Conservation (phyloP, 1,140 invertebrate genomes). For the Pantala flavescens region DNA sequence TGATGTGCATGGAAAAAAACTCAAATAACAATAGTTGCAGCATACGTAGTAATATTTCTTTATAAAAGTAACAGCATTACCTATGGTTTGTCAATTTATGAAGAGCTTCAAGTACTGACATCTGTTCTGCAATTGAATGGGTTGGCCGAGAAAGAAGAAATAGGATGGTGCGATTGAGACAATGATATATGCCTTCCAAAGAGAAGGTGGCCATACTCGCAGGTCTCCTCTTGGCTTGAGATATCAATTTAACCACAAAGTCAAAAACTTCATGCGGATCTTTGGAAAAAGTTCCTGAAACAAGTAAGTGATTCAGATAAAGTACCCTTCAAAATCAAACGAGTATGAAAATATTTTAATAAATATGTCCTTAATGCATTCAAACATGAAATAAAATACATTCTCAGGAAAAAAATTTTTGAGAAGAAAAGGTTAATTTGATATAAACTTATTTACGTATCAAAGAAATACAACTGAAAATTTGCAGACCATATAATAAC, state of each 20-base stretch:
- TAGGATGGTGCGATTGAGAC: conserved; percentile 86
- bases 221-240: conserved; percentile 71
- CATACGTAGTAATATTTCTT: conserved; percentile 18
- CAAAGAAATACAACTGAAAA: too few relatives aligned
- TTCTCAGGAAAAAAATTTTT: too few relatives aligned
- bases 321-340: too few relatives aligned
- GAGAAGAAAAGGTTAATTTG: too few relatives aligned
- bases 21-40: conserved; percentile 17
- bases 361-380: too few relatives aligned
- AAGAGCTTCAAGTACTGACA: conserved; percentile 81
- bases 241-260: conserved; percentile 85
- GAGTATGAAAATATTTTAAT: too few relatives aligned
- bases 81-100: conserved; percentile 82
- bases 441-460: too few relatives aligned
- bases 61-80: conserved; percentile 26
- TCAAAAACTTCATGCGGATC: conserved; percentile 93
- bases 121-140: conserved; percentile 79
- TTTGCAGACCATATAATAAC: conserved; percentile 28
- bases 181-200: conserved; percentile 80
- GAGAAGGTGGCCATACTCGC: conserved; percentile 45
- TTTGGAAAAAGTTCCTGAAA: conserved; percentile 52
- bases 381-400: too few relatives aligned
- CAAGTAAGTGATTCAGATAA: too few relatives aligned
- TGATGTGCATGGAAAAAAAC: conserved; percentile 18
- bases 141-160: conserved; percentile 86